Evolutionary conservation across 1,140 invertebrate species (phyloP), one percentile per base, ranked within the genome.

Genomic region (Triops cancriformis): DNA sequence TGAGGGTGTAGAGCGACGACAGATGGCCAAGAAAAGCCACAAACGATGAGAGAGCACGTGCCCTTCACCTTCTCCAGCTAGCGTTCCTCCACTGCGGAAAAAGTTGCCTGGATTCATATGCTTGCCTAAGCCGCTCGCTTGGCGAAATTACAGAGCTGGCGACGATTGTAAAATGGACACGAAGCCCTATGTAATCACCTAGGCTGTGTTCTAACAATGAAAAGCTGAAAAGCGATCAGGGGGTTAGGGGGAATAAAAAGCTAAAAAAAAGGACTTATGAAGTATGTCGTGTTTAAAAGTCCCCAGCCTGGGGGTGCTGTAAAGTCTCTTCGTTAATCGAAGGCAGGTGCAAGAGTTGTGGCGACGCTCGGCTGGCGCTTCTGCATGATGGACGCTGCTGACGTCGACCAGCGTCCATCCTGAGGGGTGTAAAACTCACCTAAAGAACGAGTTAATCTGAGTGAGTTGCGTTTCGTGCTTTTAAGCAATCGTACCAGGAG

Each of bases 211-310:
- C 5, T 64, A n/a, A 64, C 18, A 64, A 23, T 64, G 51, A 64
- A 64, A 64, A 64, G 51, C 51, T 64, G 51, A 64, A 64, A 64
- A 64, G 51, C 51, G 51, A 64, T 64, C 51, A 64, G 51, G 51
- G 14, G 51, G 9, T n/a, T n/a, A n/a, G 23, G 51, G 51, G 10
- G 51, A 64, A 64, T 6, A 18, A 18, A n/a, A 64, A 18, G 14
- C 43, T 45, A 64, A 64, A 64, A 23, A 64, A 6, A 18, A 23
- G 51, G 18, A 14, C 51, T 64, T 64, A 64, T n/a, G 18, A 37
- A 37, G 31, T 37, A 37, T 2, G 2, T 37, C 31, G 31, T 7
- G 31, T 37, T 37, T 37, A 37, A 37, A 37, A 37, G 31, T 37
- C 31, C 31, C 7, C 2, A 37, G 31, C 31, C 31, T 37, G 31